A percentile compares a stretch with the other conserved stretches of the same genome.
These are phyloP conservation scores for Pangasius djambal DNA, from an alignment of 2,797 vertebrate genomes.

Conservation along the genomic window DNA sequence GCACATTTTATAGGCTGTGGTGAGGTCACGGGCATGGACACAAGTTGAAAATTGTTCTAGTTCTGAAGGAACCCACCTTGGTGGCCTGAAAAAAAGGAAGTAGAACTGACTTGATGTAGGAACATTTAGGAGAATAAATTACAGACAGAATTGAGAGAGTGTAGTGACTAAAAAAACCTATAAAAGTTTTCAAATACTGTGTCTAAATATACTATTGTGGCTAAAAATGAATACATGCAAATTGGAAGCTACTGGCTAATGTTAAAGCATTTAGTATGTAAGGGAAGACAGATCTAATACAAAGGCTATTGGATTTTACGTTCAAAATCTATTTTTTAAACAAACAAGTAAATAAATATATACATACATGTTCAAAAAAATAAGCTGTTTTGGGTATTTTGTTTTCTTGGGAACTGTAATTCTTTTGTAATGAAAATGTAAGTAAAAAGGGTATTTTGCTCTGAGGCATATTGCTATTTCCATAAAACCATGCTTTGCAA, in stretches of 20 bases:
- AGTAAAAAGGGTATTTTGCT: slow-evolving; percentile 37
- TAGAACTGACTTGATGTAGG: not conserved
- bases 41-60: not conserved
- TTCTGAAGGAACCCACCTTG: not conserved
- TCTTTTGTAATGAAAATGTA: slow-evolving; percentile 25
- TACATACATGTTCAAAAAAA: slow-evolving; percentile 3
- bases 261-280: not conserved
- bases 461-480: slow-evolving; percentile 49
- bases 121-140: not conserved
- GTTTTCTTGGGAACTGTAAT: slow-evolving; percentile 7
- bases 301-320: not conserved
- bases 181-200: not conserved
- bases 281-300: not conserved
- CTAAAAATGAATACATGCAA: not conserved
- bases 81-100: not conserved
- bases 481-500: slow-evolving; percentile 28
- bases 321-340: not conserved
- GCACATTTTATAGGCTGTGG: not conserved
- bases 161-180: not conserved
- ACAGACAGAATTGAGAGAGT: slow-evolving; percentile 2
- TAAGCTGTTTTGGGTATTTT: slow-evolving; percentile 1
- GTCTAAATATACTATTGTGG: not conserved
- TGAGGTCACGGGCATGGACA: not conserved
- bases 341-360: not conserved
- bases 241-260: not conserved